Evolutionary conservation across 2,113 vertebrate species (phyloP).

Genomic region (Oncorhynchus nerka): DNA sequence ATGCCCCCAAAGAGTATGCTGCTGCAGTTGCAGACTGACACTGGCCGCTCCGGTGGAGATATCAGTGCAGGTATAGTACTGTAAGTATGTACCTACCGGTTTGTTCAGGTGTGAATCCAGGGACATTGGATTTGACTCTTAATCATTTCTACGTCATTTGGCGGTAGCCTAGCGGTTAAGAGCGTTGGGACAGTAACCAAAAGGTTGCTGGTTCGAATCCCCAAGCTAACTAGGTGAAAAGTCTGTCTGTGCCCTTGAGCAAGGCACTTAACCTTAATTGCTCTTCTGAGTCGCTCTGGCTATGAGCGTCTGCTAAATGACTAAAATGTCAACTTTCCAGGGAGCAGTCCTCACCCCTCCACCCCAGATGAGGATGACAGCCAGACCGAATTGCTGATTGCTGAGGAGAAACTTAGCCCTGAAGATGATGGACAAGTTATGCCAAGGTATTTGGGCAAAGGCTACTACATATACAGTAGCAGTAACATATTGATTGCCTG

Average conservation of each 20-base stretch:
- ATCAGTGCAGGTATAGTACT: conserved; percentile 86
- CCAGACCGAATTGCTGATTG: conserved; percentile 92
- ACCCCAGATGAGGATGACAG: conserved; percentile 95
- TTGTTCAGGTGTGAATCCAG: background rate
- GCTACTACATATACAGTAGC: background rate
- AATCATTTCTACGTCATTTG: background rate
- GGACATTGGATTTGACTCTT: background rate
- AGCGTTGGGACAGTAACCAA: too few relatives aligned
- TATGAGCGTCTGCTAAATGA: too few relatives aligned
- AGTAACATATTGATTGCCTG: too few relatives aligned
- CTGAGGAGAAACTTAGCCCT: conserved; percentile 95
- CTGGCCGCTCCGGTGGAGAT: conserved; percentile 82
- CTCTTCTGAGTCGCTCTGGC: too few relatives aligned
- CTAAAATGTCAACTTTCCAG: conserved; percentile 56
- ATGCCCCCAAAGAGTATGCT: conserved; percentile 95
- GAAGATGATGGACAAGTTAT: conserved; percentile 94
- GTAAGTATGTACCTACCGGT: background rate
- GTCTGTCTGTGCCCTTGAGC: too few relatives aligned
- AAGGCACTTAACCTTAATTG: too few relatives aligned
- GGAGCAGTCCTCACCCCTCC: conserved; percentile 94
- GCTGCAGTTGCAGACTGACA: conserved; percentile 89
- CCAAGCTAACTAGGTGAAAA: too few relatives aligned
- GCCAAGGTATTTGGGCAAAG: conserved; percentile 78
- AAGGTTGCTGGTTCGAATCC: too few relatives aligned
- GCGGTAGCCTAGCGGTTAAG: too few relatives aligned